A percentile compares a stretch with the other conserved stretches of the same genome.
Evolutionary conservation across 2,888 invertebrate genomes (phyloP).

Genomic region (Horisme vitalbata): DNA sequence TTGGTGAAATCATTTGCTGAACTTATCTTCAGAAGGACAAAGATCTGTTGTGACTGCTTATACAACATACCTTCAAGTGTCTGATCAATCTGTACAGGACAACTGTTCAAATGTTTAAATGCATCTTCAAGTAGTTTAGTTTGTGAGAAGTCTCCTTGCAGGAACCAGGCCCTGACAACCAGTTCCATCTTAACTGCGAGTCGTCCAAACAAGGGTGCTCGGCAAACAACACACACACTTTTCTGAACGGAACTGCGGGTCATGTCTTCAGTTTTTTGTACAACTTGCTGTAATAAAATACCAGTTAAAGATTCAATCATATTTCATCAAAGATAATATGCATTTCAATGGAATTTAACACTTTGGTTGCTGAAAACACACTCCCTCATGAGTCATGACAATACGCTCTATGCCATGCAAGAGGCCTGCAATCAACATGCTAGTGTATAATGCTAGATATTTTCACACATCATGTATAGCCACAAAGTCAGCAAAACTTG

Average conservation of each 20-base stretch:
- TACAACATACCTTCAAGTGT: constrained; percentile 69
- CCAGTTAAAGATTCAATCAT: too few relatives aligned
- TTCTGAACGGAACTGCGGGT: constrained; percentile 99
- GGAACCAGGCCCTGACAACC: constrained; percentile 98
- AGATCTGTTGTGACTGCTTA: neutral
- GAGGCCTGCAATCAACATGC: too few relatives aligned
- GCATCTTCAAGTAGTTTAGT: constrained; percentile 95
- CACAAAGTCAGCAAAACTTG: too few relatives aligned
- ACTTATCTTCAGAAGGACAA: too few relatives aligned
- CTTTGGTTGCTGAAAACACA: too few relatives aligned
- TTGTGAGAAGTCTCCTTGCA: constrained; percentile 96
- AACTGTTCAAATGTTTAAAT: constrained; percentile 94
- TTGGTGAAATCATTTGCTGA: too few relatives aligned
- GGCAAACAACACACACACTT: constrained; percentile 97
- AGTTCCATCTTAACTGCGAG: constrained; percentile 97
- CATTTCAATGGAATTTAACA: too few relatives aligned
- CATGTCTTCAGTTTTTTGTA: constrained; percentile 96
- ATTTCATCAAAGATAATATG: too few relatives aligned
- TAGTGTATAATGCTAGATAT: too few relatives aligned
- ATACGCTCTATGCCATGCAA: too few relatives aligned
- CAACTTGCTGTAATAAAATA: constrained; percentile 87
- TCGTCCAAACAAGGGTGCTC: constrained; percentile 95
- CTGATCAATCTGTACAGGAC: constrained; percentile 84
- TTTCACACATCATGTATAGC: too few relatives aligned
- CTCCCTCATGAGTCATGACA: too few relatives aligned